A percentile compares a stretch with the other conserved stretches of the same genome.
Conservation (phyloP, 2,888 invertebrate genomes). For the Eucera pruinosa region DNA sequence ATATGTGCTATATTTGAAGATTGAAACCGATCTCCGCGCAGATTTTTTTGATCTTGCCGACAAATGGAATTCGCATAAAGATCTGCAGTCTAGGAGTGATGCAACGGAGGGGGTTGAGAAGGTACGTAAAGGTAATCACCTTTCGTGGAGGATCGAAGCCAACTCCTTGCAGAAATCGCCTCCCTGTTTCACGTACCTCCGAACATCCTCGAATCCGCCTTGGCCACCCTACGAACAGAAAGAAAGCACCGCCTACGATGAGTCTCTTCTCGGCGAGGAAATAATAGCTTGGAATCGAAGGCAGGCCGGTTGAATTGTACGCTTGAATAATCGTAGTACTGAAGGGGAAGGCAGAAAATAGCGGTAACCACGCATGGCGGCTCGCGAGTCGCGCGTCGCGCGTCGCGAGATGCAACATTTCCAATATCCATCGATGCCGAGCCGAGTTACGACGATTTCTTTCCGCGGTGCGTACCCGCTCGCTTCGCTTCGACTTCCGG, state of each 20-base stretch:
- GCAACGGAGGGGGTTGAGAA: no score
- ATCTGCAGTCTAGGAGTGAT: no score
- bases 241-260: conserved; percentile 7
- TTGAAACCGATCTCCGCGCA: no score
- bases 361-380: conserved; percentile 74
- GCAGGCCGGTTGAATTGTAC: no score
- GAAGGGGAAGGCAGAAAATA: conserved; percentile 54
- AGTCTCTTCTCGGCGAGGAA: no score
- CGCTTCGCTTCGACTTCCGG: background rate
- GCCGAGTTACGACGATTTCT: conserved; percentile 45
- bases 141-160: conserved; percentile 94
- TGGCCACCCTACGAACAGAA: conserved; percentile 89
- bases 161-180: conserved; percentile 97
- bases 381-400: conserved; percentile 55
- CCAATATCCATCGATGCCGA: conserved; percentile 43
- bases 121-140: conserved; percentile 89
- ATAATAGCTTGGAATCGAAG: no score
- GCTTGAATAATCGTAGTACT: conserved; percentile 56
- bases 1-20: no score
- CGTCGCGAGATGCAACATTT: conserved; percentile 62
- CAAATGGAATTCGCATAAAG: no score
- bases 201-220: conserved; percentile 96
- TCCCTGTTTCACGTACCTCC: conserved; percentile 96
- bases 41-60: no score
- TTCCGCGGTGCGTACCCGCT: background rate